Percentiles rank a stretch among this genome's conserved stretches.
Conservation (phyloP, 2,113 vertebrate genomes). For the Grallaria varia region DNA sequence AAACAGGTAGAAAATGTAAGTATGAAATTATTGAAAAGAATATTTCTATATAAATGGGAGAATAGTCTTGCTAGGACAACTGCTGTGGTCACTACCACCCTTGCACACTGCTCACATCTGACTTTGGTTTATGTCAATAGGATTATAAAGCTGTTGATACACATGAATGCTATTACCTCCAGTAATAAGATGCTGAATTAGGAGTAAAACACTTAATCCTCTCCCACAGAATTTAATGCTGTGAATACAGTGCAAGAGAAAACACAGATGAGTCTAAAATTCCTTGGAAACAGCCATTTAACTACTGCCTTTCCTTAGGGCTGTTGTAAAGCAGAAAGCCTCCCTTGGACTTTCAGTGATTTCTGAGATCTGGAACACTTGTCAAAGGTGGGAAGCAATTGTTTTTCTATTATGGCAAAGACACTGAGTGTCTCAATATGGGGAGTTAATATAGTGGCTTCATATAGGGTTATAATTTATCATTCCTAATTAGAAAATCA, state of each 20-base stretch:
- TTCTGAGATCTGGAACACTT: not conserved
- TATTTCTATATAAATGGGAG: not conserved
- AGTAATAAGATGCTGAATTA: not conserved
- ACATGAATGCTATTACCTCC: not conserved
- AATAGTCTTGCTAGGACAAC: not conserved
- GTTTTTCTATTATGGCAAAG: not conserved
- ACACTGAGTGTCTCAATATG: not conserved
- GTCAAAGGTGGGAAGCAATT: not conserved
- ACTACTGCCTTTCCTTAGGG: not conserved
- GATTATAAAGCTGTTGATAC: not conserved
- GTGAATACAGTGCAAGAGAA: not conserved
- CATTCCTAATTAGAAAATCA: not conserved
- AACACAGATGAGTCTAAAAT: not conserved
- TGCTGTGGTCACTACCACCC: not conserved
- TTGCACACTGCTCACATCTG: not conserved
- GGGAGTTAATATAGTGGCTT: not conserved
- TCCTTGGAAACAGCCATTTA: not conserved
- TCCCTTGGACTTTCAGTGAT: not conserved
- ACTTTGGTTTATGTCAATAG: not conserved
- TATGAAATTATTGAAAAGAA: not conserved
- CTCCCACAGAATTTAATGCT: not conserved
- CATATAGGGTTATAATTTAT: not conserved
- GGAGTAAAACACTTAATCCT: conserved; percentile 23
- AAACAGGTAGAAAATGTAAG: not conserved
- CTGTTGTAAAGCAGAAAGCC: not conserved